Evolutionary conservation across 1,140 invertebrate species (phyloP), one percentile per base, ranked within the genome.

Genomic region (Aphaenogaster ashmeadi): DNA sequence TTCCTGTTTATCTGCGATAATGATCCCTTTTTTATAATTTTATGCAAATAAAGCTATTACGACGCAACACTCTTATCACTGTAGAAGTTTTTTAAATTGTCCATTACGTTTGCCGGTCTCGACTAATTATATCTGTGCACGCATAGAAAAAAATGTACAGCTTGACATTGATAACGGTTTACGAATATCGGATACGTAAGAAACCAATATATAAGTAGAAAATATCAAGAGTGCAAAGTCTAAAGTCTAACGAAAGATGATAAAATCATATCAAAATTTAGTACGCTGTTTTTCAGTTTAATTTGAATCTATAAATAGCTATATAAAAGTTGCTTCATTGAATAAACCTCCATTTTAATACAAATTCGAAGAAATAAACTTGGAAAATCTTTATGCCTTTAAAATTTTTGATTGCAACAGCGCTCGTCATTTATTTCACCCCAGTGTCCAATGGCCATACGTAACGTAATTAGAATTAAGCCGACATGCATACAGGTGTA

Each of bases 391-490:
- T 18, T 7, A 5, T 13, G 0, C 15, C n/a, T 27, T 27, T 0
- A 18, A 71, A 69, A n/a, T 11, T 67, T 7, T 47, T 18, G 2
- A 33, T 66, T 6, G 58, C 15, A n/a, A 33, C 1, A 13, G 15
- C 13, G 18, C 21, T n/a, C 13, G 13, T 72, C 33, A 4, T 56
- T 54, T 13, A 36, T 36, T 72, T 56, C 41, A 54, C 13, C n/a
- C 9, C 27, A 36, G 9, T 7, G 8, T 36, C n/a, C 2, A n/a
- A 33, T 47, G 27, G 52, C 38, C 11, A 8, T 13, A 54, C 15
- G 38, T 71, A 56, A 66, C 13, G n/a, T 47, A 79, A 47, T 27
- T 47, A 79, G 52, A 79, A 66, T 79, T 79, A 50, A 64, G 18
- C 41, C 58, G 78, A 69, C 47, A 4, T 11, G 47, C 33, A 13